Conservation (phyloP, 2,888 invertebrate genomes). For the Cynaeus angustus region DNA sequence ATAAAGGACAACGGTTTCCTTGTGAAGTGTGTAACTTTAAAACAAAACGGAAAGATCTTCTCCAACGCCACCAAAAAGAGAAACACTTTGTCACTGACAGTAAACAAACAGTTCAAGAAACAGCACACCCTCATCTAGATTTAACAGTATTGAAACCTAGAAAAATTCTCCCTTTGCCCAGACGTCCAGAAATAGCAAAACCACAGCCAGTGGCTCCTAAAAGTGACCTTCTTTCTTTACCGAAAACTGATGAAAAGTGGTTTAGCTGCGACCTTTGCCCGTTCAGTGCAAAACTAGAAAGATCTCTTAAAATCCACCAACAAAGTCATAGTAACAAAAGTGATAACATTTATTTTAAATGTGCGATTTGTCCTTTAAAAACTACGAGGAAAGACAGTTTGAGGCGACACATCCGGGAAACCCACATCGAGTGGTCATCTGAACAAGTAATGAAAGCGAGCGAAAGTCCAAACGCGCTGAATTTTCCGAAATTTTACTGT, state of each 20-base stretch:
- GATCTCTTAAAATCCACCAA: not conserved
- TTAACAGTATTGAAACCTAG: too few relatives aligned
- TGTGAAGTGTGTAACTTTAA: not conserved
- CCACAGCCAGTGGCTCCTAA: too few relatives aligned
- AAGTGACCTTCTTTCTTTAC: too few relatives aligned
- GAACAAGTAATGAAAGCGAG: conserved; percentile 1
- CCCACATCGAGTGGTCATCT: not conserved
- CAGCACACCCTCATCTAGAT: too few relatives aligned
- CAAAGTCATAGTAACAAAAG: not conserved
- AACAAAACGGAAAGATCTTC: not conserved
- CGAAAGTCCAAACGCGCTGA: not conserved
- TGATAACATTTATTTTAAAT: not conserved
- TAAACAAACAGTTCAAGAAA: not conserved
- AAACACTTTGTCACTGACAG: not conserved
- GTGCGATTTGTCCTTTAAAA: not conserved
- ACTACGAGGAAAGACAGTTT: not conserved
- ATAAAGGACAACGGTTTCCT: not conserved
- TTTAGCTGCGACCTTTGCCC: not conserved
- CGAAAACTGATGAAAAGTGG: not conserved
- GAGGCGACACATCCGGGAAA: not conserved
- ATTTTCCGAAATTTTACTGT: not conserved
- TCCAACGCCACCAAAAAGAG: not conserved
- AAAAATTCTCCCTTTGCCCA: too few relatives aligned
- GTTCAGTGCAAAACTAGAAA: not conserved
- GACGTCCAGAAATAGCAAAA: too few relatives aligned